phyloP scores from a whole-genome alignment of 1,140 invertebrate species.

The Dendroctonus ponderosae region DNA sequence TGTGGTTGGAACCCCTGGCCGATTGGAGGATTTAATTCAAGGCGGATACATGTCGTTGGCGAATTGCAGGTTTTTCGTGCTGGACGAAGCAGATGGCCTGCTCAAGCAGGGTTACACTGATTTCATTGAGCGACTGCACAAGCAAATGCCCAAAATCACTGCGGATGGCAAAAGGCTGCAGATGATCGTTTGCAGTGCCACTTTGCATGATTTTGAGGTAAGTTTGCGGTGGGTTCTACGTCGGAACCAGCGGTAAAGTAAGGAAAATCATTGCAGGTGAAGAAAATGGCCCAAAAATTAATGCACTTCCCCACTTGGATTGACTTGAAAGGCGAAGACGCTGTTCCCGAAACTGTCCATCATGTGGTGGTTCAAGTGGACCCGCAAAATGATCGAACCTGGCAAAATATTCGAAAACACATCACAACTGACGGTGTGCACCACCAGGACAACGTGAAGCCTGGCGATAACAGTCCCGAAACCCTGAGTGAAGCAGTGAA shows the following conservation, averaged over 20 bases:
- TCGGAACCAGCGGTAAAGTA: no score
- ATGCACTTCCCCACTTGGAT: conserved; percentile 99
- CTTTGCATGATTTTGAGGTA: conserved; percentile 96
- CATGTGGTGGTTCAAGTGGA: conserved; percentile 94
- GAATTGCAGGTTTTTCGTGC: conserved; percentile 92
- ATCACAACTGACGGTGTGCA: conserved; percentile 90
- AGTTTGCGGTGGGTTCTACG: neutral
- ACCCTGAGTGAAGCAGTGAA: conserved; percentile 92
- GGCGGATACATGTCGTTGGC: conserved; percentile 78
- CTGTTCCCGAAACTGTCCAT: conserved; percentile 98
- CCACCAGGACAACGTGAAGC: conserved; percentile 74
- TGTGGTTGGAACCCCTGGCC: conserved; percentile 93
- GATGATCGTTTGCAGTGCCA: conserved; percentile 99
- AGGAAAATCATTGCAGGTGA: conserved; percentile 49
- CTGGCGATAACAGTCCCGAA: conserved; percentile 77
- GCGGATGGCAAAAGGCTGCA: conserved; percentile 87
- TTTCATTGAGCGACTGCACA: conserved; percentile 84
- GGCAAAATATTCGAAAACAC: conserved; percentile 72
- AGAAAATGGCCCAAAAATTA: conserved; percentile 94
- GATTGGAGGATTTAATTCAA: conserved; percentile 92
- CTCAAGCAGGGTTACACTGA: conserved; percentile 84
- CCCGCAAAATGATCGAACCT: conserved; percentile 81
- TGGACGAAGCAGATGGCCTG: conserved; percentile 97
- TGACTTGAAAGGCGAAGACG: conserved; percentile 97
- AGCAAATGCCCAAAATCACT: conserved; percentile 90